These are phyloP conservation scores for Creontiades dilutus DNA, from an alignment of 2,888 invertebrate genomes.

Conservation along the genomic window DNA sequence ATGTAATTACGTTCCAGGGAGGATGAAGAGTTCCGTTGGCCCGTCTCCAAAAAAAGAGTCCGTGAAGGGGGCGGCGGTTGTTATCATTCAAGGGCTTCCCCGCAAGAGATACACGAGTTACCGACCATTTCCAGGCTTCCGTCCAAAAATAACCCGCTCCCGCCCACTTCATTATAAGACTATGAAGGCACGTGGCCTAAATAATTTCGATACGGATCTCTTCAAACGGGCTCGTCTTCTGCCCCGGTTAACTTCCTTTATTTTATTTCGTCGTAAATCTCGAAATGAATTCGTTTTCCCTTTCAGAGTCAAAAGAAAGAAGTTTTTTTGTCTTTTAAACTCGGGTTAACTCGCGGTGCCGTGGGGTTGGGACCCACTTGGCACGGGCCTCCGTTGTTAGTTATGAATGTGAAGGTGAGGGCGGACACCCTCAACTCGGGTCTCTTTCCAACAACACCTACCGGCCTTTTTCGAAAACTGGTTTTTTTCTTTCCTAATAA, in stretches of 20 bases:
- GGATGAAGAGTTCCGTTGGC: conserved; percentile 6
- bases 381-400: too few species aligned
- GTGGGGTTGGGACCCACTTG: too few species aligned
- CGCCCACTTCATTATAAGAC: conserved; percentile 35
- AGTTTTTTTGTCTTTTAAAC: too few species aligned
- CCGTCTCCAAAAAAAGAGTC: background rate
- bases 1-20: conserved; percentile 4
- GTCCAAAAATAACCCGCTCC: conserved; percentile 6
- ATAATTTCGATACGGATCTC: background rate
- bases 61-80: background rate
- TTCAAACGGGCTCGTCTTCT: background rate
- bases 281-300: background rate
- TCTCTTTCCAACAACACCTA: too few species aligned
- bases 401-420: too few species aligned
- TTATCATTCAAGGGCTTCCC: conserved; percentile 29
- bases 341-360: too few species aligned
- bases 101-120: background rate
- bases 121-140: background rate
- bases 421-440: too few species aligned
- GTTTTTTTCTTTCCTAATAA: too few species aligned
- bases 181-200: conserved; percentile 29
- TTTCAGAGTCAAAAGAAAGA: too few species aligned
- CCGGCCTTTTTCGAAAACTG: too few species aligned
- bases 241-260: background rate
- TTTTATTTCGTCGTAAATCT: background rate